Percentiles rank a stretch among this genome's conserved stretches.
These are phyloP conservation scores for Caloenas nicobarica DNA, from an alignment of 2,113 vertebrate species.

Conservation along the genomic window DNA sequence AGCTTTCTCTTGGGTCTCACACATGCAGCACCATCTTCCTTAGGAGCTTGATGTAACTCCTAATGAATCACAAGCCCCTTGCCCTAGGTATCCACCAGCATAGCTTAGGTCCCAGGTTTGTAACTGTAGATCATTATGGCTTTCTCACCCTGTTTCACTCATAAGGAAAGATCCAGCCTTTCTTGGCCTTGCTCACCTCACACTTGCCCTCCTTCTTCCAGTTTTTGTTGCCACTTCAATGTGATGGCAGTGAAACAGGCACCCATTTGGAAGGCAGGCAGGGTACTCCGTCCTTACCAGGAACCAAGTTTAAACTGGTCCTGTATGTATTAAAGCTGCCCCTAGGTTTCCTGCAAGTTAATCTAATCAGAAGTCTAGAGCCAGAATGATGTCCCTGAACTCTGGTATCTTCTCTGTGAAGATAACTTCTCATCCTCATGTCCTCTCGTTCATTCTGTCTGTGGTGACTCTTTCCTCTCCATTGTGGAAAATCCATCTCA, in stretches of 20 bases:
- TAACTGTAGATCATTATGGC: background rate
- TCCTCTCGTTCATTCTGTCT: background rate
- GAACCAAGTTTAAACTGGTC: background rate
- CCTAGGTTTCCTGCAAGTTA: background rate
- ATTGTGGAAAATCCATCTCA: background rate
- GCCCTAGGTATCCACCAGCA: background rate
- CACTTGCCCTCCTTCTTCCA: background rate
- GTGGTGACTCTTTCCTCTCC: background rate
- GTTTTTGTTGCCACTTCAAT: background rate
- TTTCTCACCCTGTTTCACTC: background rate
- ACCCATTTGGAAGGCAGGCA: background rate
- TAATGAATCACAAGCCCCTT: background rate
- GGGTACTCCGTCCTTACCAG: background rate
- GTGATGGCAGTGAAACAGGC: fast-evolving
- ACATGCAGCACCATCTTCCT: background rate
- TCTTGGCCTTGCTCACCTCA: fast-evolving
- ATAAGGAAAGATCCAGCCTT: background rate
- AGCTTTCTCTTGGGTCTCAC: background rate
- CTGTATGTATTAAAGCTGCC: background rate
- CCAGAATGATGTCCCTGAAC: background rate
- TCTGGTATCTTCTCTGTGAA: background rate
- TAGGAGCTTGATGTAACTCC: background rate
- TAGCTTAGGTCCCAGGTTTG: background rate
- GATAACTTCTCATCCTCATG: background rate
- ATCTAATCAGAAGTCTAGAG: background rate